These are phyloP conservation scores for Thalassarche chlororhynchos DNA, from an alignment of 2,113 vertebrate species.

Conservation along the genomic window DNA sequence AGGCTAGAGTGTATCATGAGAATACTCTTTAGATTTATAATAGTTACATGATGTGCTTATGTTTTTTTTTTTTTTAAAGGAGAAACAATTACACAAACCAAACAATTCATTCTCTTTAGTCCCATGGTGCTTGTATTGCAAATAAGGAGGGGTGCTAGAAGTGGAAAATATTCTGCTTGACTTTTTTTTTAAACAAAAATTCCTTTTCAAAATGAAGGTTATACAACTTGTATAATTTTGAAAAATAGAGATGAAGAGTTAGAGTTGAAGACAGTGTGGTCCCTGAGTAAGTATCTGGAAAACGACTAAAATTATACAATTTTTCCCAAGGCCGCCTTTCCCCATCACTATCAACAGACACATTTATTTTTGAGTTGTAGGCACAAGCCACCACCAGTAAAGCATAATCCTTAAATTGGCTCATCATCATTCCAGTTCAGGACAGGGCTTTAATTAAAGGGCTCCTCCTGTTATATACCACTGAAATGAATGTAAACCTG, in stretches of 20 bases:
- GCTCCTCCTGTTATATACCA: background rate
- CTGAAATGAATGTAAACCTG: background rate
- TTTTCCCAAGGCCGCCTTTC: background rate
- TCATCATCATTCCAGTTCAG: background rate
- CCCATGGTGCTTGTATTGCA: background rate
- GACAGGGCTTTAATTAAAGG: background rate
- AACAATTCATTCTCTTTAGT: background rate
- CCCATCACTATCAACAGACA: background rate
- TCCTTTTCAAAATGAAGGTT: background rate
- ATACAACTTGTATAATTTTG: background rate
- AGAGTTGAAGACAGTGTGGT: background rate
- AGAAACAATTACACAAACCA: background rate
- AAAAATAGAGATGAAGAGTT: background rate
- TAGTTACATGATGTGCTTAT: background rate
- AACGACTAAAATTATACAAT: background rate
- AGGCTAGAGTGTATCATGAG: background rate
- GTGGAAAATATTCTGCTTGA: background rate
- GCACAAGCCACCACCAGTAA: background rate
- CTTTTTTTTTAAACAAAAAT: background rate
- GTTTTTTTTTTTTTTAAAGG: background rate
- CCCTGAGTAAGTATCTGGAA: constrained; percentile 31
- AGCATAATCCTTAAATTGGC: background rate
- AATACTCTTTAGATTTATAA: background rate
- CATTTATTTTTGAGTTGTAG: background rate
- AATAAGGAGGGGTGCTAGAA: background rate